A percentile compares a stretch with the other conserved stretches of the same genome.
Evolutionary conservation across 1,140 invertebrate genomes (phyloP).

Genomic region (Ptiloglossa arizonensis): DNA sequence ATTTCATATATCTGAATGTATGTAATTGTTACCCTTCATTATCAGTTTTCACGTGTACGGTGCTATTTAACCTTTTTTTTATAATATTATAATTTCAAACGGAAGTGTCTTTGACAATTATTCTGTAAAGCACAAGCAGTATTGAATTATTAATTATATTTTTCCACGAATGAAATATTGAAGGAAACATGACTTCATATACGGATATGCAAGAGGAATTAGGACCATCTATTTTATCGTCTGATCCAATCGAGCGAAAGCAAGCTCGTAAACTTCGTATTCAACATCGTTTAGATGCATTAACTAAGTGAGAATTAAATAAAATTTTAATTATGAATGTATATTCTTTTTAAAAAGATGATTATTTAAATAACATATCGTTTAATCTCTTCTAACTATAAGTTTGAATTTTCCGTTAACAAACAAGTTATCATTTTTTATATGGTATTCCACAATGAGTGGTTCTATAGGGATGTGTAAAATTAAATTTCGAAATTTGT

Average conservation of each 20-base stretch:
- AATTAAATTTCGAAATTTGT: no score
- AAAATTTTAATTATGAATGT: slow-evolving; percentile 6
- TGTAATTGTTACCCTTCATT: neutral
- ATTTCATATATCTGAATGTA: neutral
- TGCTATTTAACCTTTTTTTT: neutral
- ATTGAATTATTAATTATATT: neutral
- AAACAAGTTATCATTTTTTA: no score
- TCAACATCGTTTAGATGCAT: slow-evolving; percentile 82
- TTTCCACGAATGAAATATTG: no score
- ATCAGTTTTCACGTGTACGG: neutral
- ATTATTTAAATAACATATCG: neutral
- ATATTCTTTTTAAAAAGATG: neutral
- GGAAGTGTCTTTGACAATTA: no score
- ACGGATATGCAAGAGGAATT: slow-evolving; percentile 13
- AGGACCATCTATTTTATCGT: slow-evolving; percentile 81
- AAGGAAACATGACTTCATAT: neutral
- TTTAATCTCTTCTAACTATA: neutral
- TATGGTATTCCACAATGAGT: no score
- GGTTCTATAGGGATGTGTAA: no score
- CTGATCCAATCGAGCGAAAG: slow-evolving; percentile 85
- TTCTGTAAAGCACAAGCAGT: neutral
- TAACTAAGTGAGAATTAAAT: slow-evolving; percentile 81
- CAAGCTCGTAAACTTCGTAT: slow-evolving; percentile 84
- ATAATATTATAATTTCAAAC: neutral
- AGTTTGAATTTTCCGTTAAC: neutral